Base-by-base conservation (phyloP, 2,888 invertebrate species). In the Parochlus steinenii region DNA sequence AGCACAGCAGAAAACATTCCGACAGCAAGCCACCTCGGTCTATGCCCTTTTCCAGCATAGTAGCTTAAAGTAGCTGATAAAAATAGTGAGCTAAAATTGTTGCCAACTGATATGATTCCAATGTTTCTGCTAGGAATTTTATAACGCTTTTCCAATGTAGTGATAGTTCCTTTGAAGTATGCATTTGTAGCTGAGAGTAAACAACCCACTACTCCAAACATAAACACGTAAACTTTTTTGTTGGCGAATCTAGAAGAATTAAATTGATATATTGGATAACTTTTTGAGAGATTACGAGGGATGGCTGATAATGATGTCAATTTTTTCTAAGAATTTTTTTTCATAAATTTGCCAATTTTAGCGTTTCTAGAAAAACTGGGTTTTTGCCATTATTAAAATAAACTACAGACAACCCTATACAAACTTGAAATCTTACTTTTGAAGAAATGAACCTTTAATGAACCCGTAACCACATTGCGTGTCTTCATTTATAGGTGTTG, bases 391-490 rank as follows among this genome's bases (percentile, higher is more conserved):
- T 33, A 12, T 7, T 2, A 16, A 33, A 37, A 8, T 14, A 32
- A 32, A 31, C 26, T 4, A 29, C 20, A 10, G 8, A 31, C 6
- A 20, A 6, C 24, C 25, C 11, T 29, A 16, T 12, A 18, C 19
- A 30, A 18, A 8, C 17, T 30, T 31, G 5, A 15, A 12, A 20
- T 26, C 72, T 46, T 65, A 68, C 54, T 59, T 63, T 50, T 74
- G 74, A 32, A 74, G 55, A 42, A 61, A 65, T 1, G 54, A 48
- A 6, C 73, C 72, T 36, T 59, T 63, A 31, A 71, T 52, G 42
- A 67, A 62, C 63, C 74, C 67, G 44, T 74, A 62, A 1, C 75
- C 75, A 47, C 75, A 75, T 3, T 66, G 58, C 1, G 71, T 71
- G 37, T 74, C 74, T 33, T 73, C 67, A 22, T 67, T 67, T 38